These are phyloP conservation scores for Leptobrachium ailaonicum DNA, from an alignment of 2,113 vertebrate species.

Conservation along the genomic window DNA sequence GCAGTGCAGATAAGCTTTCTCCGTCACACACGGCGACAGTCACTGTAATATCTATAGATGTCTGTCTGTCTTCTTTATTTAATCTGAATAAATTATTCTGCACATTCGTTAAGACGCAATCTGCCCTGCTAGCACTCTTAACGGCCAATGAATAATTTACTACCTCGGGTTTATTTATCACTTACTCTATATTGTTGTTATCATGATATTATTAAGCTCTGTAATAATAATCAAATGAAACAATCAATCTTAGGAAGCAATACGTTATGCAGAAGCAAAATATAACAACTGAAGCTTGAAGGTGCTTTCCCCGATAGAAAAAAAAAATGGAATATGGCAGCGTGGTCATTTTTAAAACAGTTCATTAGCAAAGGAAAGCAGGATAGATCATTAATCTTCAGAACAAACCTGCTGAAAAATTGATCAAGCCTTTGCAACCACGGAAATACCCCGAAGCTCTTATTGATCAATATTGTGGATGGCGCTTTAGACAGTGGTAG, in stretches of 20 bases:
- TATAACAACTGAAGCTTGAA: slow-evolving; percentile 52
- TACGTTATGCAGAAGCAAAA: slow-evolving; percentile 43
- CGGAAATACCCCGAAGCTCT: slow-evolving; percentile 57
- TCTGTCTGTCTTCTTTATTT: neutral
- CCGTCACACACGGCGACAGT: neutral
- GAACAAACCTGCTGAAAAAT: slow-evolving; percentile 59
- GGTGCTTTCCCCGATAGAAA: slow-evolving; percentile 54
- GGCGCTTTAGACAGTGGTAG: slow-evolving; percentile 44
- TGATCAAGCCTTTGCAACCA: slow-evolving; percentile 61
- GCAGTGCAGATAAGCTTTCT: neutral
- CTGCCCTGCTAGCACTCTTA: neutral
- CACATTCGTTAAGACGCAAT: neutral
- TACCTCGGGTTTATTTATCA: neutral
- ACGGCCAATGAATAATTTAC: neutral
- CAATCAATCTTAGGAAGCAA: slow-evolving; percentile 40
- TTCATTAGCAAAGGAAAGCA: slow-evolving; percentile 62
- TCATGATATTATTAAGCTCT: neutral
- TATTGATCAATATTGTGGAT: slow-evolving; percentile 58
- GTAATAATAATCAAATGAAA: neutral
- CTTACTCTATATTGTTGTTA: neutral
- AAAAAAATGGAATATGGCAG: slow-evolving; percentile 49
- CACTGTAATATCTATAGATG: neutral
- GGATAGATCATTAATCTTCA: slow-evolving; percentile 60
- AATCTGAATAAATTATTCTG: neutral
- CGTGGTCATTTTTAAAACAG: slow-evolving; percentile 40